phyloP scores from a whole-genome alignment of 2,888 invertebrate species.

The Stenodera caucasica region DNA sequence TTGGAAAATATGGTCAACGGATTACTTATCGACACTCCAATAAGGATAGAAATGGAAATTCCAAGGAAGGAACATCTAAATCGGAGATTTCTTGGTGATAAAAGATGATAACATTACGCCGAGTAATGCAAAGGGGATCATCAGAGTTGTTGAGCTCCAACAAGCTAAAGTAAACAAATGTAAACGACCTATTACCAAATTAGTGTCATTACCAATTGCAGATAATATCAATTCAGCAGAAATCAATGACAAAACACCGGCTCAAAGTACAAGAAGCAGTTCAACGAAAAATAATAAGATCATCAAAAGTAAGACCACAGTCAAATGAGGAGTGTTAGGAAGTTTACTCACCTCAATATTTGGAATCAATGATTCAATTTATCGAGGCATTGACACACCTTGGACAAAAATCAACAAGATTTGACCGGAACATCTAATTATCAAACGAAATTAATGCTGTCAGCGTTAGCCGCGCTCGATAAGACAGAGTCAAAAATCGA shows the following conservation, averaged over 20 bases:
- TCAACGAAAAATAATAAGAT: no score
- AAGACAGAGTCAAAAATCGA: constrained; percentile 10
- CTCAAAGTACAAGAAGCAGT: no score
- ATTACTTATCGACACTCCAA: constrained; percentile 24
- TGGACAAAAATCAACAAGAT: constrained; percentile 17
- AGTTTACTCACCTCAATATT: constrained; percentile 14
- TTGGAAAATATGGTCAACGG: constrained; percentile 25
- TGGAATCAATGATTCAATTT: constrained; percentile 18
- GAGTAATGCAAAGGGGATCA: no score
- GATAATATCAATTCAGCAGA: no score
- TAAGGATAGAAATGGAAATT: constrained; percentile 22
- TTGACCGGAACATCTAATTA: constrained; percentile 7
- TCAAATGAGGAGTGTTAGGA: constrained; percentile 13
- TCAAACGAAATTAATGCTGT: constrained; percentile 15
- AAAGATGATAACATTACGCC: constrained; percentile 21
- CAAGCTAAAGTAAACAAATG: no score
- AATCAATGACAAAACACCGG: no score
- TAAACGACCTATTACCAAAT: no score
- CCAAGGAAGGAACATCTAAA: constrained; percentile 7
- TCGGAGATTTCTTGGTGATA: no score
- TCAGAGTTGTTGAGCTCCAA: no score
- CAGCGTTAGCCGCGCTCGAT: constrained; percentile 11
- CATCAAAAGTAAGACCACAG: no score
- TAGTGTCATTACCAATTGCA: no score
- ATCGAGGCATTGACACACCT: constrained; percentile 10